A percentile compares a stretch with the other conserved stretches of the same genome.
These are phyloP conservation scores for Drosophila affinis DNA, from an alignment of 2,888 invertebrate species.

Conservation along the genomic window DNA sequence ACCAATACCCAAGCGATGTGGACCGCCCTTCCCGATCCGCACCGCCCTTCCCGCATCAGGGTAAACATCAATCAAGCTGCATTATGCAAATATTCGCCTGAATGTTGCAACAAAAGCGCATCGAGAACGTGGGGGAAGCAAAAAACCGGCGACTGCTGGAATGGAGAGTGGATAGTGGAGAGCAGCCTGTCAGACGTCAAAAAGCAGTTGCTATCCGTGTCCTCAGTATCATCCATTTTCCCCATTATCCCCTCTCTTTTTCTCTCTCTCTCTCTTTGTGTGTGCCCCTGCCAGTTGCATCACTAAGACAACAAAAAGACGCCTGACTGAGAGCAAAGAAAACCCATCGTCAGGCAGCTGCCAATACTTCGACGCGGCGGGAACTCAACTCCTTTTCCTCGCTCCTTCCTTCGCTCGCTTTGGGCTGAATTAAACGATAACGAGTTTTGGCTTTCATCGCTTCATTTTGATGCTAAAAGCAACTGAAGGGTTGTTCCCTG, in stretches of 20 bases:
- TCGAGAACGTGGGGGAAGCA: conserved; percentile 15
- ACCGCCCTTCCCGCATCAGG: conserved; percentile 28
- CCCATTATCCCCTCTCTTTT: too few relatives aligned
- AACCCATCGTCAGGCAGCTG: conserved; percentile 47
- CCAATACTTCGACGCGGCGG: conserved; percentile 58
- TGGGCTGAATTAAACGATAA: conserved; percentile 75
- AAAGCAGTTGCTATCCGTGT: conserved; percentile 51
- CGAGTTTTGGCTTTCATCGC: conserved; percentile 76
- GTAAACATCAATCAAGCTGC: conserved; percentile 73
- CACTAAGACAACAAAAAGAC: conserved; percentile 42
- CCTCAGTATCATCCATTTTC: conserved; percentile 28
- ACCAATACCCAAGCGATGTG: conserved; percentile 53
- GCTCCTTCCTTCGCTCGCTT: conserved; percentile 9
- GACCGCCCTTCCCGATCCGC: neutral
- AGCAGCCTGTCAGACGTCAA: conserved; percentile 55
- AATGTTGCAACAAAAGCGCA: conserved; percentile 77
- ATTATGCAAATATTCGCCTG: conserved; percentile 75
- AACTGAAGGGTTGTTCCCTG: conserved; percentile 46
- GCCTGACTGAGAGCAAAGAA: neutral
- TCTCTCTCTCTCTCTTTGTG: neutral
- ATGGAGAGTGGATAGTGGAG: conserved; percentile 42
- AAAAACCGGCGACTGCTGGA: conserved; percentile 22
- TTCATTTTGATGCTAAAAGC: conserved; percentile 52
- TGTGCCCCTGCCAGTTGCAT: conserved; percentile 47
- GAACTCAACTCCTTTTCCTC: conserved; percentile 24